These are phyloP conservation scores for Catostylus mosaicus DNA, from an alignment of 30 jellyfish, hydroid and myxozoan species.

Conservation along the genomic window DNA sequence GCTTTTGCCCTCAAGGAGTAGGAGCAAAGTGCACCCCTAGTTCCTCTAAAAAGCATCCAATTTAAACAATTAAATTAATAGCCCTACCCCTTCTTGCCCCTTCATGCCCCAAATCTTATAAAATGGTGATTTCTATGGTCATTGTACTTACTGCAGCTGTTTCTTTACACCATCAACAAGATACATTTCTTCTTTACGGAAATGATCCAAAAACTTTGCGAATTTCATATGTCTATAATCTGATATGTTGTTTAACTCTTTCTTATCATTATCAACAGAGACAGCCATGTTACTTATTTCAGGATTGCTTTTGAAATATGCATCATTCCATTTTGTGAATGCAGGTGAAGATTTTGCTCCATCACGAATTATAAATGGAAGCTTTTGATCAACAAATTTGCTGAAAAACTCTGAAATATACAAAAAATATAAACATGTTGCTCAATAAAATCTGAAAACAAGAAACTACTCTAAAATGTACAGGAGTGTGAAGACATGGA, in stretches of 20 bases:
- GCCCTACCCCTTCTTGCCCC: no score
- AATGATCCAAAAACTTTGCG: conserved; percentile 27
- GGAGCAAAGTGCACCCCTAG: no score
- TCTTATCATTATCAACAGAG: conserved; percentile 53
- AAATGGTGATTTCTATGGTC: no score
- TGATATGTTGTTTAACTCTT: conserved; percentile 44
- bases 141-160: conserved; percentile 70
- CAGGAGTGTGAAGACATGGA: no score
- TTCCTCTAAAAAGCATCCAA: no score
- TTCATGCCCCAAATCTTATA: no score
- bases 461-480: no score
- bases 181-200: conserved; percentile 47
- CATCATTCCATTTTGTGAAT: conserved; percentile 74
- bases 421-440: no score
- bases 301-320: conserved; percentile 53
- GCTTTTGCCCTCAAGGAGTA: no score
- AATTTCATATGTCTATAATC: conserved; percentile 51
- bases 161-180: conserved; percentile 67
- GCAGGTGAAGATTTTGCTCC: conserved; percentile 85
- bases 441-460: no score
- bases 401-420: conserved; percentile 49
- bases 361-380: conserved; percentile 74
- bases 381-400: conserved; percentile 65
- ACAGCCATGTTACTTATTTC: conserved; percentile 43
- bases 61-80: no score